Percentiles rank a stretch among this genome's conserved stretches.
These are phyloP conservation scores for Cynoglossus semilaevis DNA, from an alignment of 2,113 vertebrate species.

Conservation along the genomic window DNA sequence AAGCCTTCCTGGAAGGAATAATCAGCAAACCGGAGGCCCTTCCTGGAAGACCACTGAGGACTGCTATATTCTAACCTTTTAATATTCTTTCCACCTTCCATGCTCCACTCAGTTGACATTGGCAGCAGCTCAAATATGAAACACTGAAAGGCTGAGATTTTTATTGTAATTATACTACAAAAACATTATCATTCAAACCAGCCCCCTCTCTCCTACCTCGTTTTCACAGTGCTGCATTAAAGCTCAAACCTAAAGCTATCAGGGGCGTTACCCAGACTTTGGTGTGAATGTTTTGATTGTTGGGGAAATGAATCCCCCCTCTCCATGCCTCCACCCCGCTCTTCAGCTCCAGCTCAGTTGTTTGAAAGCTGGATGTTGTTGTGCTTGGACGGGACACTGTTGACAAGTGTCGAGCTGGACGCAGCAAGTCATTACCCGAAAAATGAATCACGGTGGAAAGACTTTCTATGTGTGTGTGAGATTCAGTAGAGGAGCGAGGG, in stretches of 20 bases:
- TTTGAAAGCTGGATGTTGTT: slow-evolving; percentile 46
- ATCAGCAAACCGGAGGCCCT: slow-evolving; percentile 64
- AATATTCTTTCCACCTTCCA: slow-evolving; percentile 46
- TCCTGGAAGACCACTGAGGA: slow-evolving; percentile 61
- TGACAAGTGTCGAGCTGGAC: slow-evolving; percentile 62
- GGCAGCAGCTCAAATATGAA: slow-evolving; percentile 19
- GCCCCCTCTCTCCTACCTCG: neutral
- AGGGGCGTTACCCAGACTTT: neutral
- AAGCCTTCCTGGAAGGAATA: slow-evolving; percentile 72
- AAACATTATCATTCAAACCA: slow-evolving; percentile 7
- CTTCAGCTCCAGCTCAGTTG: slow-evolving; percentile 30
- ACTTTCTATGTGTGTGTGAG: slow-evolving; percentile 57
- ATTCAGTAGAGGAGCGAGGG: slow-evolving; percentile 39
- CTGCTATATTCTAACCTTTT: slow-evolving; percentile 40
- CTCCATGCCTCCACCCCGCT: neutral
- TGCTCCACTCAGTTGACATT: slow-evolving; percentile 30
- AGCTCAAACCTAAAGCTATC: neutral
- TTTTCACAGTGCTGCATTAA: slow-evolving; percentile 20
- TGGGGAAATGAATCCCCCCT: neutral
- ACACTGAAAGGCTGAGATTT: slow-evolving; percentile 7
- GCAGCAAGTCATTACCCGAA: slow-evolving; percentile 49
- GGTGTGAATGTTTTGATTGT: slow-evolving; percentile 40
- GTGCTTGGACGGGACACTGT: slow-evolving; percentile 49
- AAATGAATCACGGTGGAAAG: slow-evolving; percentile 69
- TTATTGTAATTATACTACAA: slow-evolving; percentile 22